Base-by-base conservation (phyloP, 2,113 vertebrate species). In the Agelaius phoeniceus region DNA sequence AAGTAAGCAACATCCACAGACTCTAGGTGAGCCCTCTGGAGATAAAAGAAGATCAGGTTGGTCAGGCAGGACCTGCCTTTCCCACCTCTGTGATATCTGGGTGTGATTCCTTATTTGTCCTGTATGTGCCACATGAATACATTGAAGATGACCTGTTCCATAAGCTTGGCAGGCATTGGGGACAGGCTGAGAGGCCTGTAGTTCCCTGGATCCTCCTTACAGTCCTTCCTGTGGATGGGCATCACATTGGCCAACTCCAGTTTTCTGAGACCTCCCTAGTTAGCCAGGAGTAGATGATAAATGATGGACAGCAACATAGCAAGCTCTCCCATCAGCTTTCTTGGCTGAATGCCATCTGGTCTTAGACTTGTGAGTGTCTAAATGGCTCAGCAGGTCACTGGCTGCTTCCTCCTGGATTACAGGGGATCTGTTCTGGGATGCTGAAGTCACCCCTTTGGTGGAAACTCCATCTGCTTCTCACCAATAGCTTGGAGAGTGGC, bases 231-330 rank as follows among this genome's bases (percentile, higher is more conserved):
- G n/a, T 67, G 33, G 33, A 46, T 21, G 24, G 46, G 13, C 13
- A 37, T 46, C 54, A 26, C 39, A 37, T 1, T 48, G 54, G 46
- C 48, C 46, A 54, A 1, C 39, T 41, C 54, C 62, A 68, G 7
- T 54, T 67, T 8, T 48, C 39, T 41, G 39, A 59, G 54, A n/a
- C 6, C 7, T 48, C 30, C 39, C 30, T 35, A n/a, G 17, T 83
- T 62, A 35, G 26, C 48, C 63, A 76, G 71, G n/a, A 55, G 15
- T 18, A 62, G 26, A 26, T 41, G 46, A 75, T 14, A 26, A 75
- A 62, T 27, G 11, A 55, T 68, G 48, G 62, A 69, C n/a, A 83
- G 41, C 0, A 0, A 33, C n/a, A 35, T 31, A 68, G 55, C 0
- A 0, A 48, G n/a, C 17, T 43, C 35, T 69, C 22, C n/a, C 1